A percentile compares a stretch with the other conserved stretches of the same genome.
phyloP scores from a whole-genome alignment of 2,113 vertebrate species.

The Sylvilagus bachmani region DNA sequence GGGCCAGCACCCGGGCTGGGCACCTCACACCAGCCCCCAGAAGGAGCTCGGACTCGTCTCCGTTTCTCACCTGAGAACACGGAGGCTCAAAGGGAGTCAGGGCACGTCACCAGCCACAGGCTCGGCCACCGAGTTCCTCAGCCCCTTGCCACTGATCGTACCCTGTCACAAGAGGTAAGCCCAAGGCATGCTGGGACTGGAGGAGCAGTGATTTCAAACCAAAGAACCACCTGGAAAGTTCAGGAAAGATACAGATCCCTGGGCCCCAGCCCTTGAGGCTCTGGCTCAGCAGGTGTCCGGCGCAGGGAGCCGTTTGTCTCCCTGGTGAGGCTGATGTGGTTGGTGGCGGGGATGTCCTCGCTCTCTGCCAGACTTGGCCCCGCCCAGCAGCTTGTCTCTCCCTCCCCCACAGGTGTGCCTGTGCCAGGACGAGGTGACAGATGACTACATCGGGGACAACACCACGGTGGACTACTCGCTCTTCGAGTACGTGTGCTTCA shows the following conservation, averaged over 20 bases:
- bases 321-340: background rate
- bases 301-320: background rate
- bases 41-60: too few species aligned
- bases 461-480: conserved; percentile 86
- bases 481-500: conserved; percentile 84
- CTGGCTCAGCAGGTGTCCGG: background rate
- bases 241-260: background rate
- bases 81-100: background rate
- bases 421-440: conserved; percentile 77
- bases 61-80: background rate
- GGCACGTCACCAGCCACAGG: background rate
- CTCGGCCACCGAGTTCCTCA: background rate
- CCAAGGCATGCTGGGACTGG: accelerated
- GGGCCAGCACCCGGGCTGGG: background rate
- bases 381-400: background rate
- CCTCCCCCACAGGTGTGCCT: conserved; percentile 79
- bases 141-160: background rate
- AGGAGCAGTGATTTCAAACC: background rate
- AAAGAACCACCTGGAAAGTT: background rate
- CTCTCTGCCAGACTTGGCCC: background rate
- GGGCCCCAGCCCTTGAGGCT: background rate
- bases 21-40: accelerated
- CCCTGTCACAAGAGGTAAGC: background rate
- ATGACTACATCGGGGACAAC: conserved; percentile 80
- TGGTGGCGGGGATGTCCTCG: accelerated